These are phyloP conservation scores for Sebastes itinus DNA, from an alignment of 2,797 vertebrate species.

Conservation along the genomic window DNA sequence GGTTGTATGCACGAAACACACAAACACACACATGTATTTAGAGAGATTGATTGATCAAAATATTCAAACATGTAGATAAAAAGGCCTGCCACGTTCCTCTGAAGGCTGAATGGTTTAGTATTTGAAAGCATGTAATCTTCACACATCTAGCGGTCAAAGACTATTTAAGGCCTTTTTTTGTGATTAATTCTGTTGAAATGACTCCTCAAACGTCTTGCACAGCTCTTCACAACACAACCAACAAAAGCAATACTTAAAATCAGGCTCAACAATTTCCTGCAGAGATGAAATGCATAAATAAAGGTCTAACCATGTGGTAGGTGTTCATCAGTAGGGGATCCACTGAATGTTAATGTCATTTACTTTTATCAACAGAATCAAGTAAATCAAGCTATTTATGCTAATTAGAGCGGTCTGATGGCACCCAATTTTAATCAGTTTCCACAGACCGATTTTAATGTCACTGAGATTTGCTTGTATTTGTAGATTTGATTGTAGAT, in stretches of 20 bases:
- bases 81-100: slow-evolving; percentile 8
- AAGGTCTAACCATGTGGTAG: slow-evolving; percentile 17
- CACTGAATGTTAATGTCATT: slow-evolving; percentile 31
- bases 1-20: background rate
- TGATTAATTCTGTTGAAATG: slow-evolving; percentile 6
- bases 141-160: slow-evolving; percentile 19
- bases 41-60: slow-evolving; percentile 20
- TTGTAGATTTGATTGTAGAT: background rate
- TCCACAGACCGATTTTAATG: background rate
- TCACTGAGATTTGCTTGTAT: background rate
- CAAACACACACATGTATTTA: background rate
- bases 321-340: slow-evolving; percentile 19
- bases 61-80: slow-evolving; percentile 10
- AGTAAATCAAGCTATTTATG: slow-evolving; percentile 27
- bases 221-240: background rate
- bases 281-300: slow-evolving; percentile 14
- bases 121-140: slow-evolving; percentile 26
- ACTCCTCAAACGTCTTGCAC: background rate
- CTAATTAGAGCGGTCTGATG: slow-evolving; percentile 7
- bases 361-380: slow-evolving; percentile 19
- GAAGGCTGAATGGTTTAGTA: background rate
- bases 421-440: slow-evolving; percentile 20
- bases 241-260: slow-evolving; percentile 1
- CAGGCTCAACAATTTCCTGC: slow-evolving; percentile 11
- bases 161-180: background rate